Evolutionary conservation across 2,797 vertebrate species (phyloP).

Genomic region (Oreortyx pictus): DNA sequence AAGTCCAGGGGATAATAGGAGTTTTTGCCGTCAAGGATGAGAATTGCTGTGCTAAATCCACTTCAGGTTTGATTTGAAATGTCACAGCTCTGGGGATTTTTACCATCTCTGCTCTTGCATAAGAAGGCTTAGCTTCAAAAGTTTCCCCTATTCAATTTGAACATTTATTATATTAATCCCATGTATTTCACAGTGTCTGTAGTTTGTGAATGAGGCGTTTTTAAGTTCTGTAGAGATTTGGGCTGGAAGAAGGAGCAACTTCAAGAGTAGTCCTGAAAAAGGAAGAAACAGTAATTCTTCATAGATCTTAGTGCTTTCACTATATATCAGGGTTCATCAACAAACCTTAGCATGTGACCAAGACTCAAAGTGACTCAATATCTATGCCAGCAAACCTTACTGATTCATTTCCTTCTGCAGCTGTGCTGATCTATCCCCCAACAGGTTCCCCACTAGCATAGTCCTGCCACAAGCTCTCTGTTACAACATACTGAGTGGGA

Average conservation of each 20-base stretch:
- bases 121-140: background rate
- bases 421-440: background rate
- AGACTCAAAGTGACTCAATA: background rate
- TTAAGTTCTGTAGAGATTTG: background rate
- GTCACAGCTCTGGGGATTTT: background rate
- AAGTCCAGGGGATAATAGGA: background rate
- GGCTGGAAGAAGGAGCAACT: background rate
- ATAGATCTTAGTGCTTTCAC: background rate
- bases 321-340: background rate
- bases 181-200: background rate
- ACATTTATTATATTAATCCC: background rate
- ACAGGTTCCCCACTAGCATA: background rate
- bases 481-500: background rate
- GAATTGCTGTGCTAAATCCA: background rate
- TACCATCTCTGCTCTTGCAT: background rate
- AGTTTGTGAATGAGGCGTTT: background rate
- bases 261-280: background rate
- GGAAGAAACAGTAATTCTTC: background rate
- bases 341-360: background rate
- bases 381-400: background rate
- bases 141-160: background rate
- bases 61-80: background rate
- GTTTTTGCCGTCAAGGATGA: background rate
- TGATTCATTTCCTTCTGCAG: background rate
- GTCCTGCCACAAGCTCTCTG: background rate